Conservation (phyloP, 2,797 vertebrate species). For the Arremon brunneinucha region DNA sequence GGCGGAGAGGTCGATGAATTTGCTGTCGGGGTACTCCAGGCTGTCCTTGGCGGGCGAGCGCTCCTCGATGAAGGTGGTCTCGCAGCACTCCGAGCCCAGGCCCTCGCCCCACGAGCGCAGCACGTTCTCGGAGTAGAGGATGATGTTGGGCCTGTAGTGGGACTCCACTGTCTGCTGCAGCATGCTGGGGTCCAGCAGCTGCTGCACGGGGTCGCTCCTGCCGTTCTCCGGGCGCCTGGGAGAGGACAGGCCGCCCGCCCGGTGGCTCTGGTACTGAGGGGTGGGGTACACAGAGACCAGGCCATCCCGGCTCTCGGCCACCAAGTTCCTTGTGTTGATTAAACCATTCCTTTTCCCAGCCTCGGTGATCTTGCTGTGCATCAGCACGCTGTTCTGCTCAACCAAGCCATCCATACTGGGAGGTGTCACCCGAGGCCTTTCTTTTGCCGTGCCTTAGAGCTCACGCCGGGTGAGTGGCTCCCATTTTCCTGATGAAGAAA, state of each 20-base stretch:
- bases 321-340: slow-evolving; percentile 84
- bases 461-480: slow-evolving; percentile 64
- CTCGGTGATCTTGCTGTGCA: slow-evolving; percentile 68
- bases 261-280: slow-evolving; percentile 82
- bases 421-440: not conserved
- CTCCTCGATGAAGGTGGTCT: slow-evolving; percentile 93
- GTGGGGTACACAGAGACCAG: slow-evolving; percentile 83
- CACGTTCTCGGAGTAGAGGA: slow-evolving; percentile 85
- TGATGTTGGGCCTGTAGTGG: slow-evolving; percentile 81
- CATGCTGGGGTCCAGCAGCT: slow-evolving; percentile 85
- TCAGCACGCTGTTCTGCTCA: slow-evolving; percentile 71
- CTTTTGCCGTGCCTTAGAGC: not conserved
- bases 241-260: slow-evolving; percentile 61
- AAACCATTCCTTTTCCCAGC: slow-evolving; percentile 82
- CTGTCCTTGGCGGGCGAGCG: slow-evolving; percentile 79
- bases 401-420: slow-evolving; percentile 77
- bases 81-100: slow-evolving; percentile 82
- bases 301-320: slow-evolving; percentile 80
- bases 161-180: slow-evolving; percentile 82
- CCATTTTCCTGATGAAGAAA: slow-evolving; percentile 74
- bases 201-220: slow-evolving; percentile 74
- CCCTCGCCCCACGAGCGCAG: slow-evolving; percentile 83
- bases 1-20: slow-evolving; percentile 82
- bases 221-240: slow-evolving; percentile 50
- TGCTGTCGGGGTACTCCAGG: slow-evolving; percentile 81